A percentile compares a stretch with the other conserved stretches of the same genome.
Evolutionary conservation across 2,113 vertebrate genomes (phyloP).

Genomic region (Eptesicus fuscus): DNA sequence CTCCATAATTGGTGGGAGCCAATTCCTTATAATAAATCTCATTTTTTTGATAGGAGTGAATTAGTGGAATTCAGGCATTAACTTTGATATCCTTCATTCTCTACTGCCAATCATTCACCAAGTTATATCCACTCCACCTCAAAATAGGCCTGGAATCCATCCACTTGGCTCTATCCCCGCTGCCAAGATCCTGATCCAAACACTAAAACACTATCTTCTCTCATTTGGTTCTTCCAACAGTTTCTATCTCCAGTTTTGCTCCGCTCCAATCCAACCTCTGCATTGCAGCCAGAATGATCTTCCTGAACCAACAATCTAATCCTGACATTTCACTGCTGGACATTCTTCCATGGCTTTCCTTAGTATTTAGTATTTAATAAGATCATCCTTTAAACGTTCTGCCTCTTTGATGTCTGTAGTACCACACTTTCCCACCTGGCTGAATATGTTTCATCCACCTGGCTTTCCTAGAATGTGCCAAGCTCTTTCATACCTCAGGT

Average conservation of each 20-base stretch:
- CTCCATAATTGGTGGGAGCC: not conserved
- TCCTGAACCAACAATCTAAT: not conserved
- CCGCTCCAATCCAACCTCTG: not conserved
- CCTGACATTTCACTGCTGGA: not conserved
- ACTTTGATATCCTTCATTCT: not conserved
- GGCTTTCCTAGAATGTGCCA: not conserved
- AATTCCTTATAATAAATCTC: not conserved
- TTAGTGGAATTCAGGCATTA: not conserved
- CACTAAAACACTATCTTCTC: not conserved
- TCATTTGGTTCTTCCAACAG: not conserved
- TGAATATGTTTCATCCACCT: not conserved
- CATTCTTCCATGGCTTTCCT: not conserved
- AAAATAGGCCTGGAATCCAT: conserved; percentile 20
- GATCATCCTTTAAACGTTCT: not conserved
- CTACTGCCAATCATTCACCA: conserved; percentile 22
- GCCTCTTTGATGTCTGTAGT: not conserved
- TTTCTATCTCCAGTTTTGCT: conserved; percentile 12
- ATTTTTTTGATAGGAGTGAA: conserved; percentile 5
- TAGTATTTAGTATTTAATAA: not conserved
- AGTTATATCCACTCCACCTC: not conserved
- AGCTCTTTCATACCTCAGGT: not conserved
- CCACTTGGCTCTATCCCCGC: not conserved
- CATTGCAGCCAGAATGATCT: not conserved
- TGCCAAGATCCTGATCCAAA: not conserved
- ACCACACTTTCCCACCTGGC: not conserved